Evolutionary conservation across 2,888 invertebrate species (phyloP).

Genomic region (Aphodius granarius): DNA sequence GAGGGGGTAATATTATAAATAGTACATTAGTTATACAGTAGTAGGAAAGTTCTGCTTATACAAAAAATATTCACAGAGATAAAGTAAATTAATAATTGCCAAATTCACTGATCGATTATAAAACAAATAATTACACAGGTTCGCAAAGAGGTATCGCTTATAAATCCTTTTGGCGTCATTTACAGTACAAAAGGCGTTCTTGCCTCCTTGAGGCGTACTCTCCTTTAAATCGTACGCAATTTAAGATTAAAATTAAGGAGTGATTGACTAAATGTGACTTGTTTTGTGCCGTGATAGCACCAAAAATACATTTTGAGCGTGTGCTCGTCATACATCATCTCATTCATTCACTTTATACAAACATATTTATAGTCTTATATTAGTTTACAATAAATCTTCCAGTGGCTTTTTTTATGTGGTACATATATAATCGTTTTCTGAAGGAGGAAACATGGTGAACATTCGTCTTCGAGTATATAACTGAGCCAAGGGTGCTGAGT

Average conservation of each 20-base stretch:
- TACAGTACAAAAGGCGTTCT: constrained; percentile 20
- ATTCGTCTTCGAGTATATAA: constrained; percentile 17
- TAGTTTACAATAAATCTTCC: constrained; percentile 50
- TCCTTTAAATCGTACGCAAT: constrained; percentile 28
- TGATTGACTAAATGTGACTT: constrained; percentile 53
- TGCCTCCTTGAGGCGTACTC: constrained; percentile 46
- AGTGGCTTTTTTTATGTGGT: constrained; percentile 47
- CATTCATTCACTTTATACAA: constrained; percentile 55
- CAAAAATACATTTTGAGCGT: constrained; percentile 39
- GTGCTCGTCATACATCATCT: constrained; percentile 28
- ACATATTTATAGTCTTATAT: constrained; percentile 49
- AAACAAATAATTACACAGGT: not conserved
- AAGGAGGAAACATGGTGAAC: constrained; percentile 36
- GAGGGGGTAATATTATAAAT: constrained; percentile 39
- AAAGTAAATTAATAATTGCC: constrained; percentile 16
- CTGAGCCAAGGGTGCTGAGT: constrained; percentile 39
- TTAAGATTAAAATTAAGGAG: constrained; percentile 36
- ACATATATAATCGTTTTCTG: constrained; percentile 23
- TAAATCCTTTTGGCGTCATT: constrained; percentile 18
- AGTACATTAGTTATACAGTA: constrained; percentile 44
- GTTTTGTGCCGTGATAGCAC: constrained; percentile 54
- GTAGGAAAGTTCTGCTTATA: constrained; percentile 32
- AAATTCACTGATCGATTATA: not conserved
- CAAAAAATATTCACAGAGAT: constrained; percentile 33
- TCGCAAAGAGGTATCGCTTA: constrained; percentile 1